Base-by-base conservation (phyloP, 2,888 invertebrate genomes). In the Heliconius ismenius region DNA sequence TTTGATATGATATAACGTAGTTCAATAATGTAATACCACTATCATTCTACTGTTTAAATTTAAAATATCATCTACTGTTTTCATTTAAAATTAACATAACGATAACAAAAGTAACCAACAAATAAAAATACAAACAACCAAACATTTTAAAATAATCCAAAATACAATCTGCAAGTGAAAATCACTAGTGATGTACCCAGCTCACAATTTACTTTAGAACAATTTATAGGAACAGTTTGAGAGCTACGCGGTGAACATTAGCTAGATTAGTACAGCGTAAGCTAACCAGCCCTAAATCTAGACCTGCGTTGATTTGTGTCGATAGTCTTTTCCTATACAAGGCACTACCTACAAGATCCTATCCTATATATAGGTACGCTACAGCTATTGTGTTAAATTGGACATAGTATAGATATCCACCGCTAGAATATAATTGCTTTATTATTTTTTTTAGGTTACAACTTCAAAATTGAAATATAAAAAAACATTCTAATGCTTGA, bases 221-320 rank as follows among this genome's bases (percentile, higher is more conserved):
- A 69, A 69, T 69, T 69, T 54, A 69, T 69, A 54, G 28, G 21
- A 49, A 49, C 49, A 28, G 69, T 28, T 36, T 36, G 21, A 67
- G 13, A 65, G 36, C 65, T 65, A 65, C 49, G n/a, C 69, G n/a
- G 49, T 11, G 21, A 72, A 36, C 72, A 58, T 72, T 36, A 24
- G 21, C 72, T 18, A 36, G 60, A 62, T 72, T 60, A 72, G 24
- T 62, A 26, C 60, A 13, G 60, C 24, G 58, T 36, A 72, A 72
- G 72, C 18, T 58, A 72, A 36, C 72, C n/a, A 62, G 72, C 72
- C 58, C 60, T 72, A 72, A 72, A 62, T 72, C 72, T 72, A 36
- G 60, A 10, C 10, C 72, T 39, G 24, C 39, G 36, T 60, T 39
- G 72, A 72, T 72, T 60, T 60, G 72, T 72, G 72, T 72, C 58